A percentile compares a stretch with the other conserved stretches of the same genome.
These are phyloP conservation scores for Verasper variegatus DNA, from an alignment of 2,113 vertebrate genomes.

Conservation along the genomic window DNA sequence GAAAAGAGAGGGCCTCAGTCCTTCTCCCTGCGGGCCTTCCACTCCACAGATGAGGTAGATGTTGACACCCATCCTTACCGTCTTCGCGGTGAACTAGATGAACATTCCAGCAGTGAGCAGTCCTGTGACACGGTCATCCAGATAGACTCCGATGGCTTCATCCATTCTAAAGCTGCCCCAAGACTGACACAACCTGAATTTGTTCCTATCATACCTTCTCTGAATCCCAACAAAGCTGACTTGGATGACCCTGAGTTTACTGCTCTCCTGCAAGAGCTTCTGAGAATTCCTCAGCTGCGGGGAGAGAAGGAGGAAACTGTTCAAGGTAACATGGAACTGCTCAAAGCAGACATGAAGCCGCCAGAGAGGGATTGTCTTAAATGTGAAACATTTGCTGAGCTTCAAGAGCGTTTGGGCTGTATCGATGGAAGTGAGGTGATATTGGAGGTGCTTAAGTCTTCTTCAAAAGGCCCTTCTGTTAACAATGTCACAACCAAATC, in stretches of 20 bases:
- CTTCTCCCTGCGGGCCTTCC: constrained; percentile 90
- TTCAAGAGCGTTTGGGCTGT: constrained; percentile 94
- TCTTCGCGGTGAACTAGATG: constrained; percentile 89
- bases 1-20: constrained; percentile 88
- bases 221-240: constrained; percentile 87
- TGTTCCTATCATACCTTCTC: constrained; percentile 94
- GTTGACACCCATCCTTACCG: constrained; percentile 85
- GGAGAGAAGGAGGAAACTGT: constrained; percentile 62
- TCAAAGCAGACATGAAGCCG: constrained; percentile 58
- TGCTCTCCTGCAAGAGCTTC: constrained; percentile 73
- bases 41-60: constrained; percentile 87
- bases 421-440: constrained; percentile 71
- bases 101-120: constrained; percentile 94
- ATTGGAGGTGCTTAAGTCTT: constrained; percentile 55
- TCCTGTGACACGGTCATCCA: constrained; percentile 97
- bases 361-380: constrained; percentile 93
- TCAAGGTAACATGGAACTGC: constrained; percentile 35
- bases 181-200: constrained; percentile 90
- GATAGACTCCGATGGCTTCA: constrained; percentile 89
- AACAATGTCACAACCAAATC: constrained; percentile 32
- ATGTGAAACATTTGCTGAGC: constrained; percentile 97
- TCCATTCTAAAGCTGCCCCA: constrained; percentile 86
- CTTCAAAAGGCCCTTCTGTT: constrained; percentile 36
- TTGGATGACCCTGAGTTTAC: constrained; percentile 75
- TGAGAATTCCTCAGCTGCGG: constrained; percentile 72